Evolutionary conservation across 2,888 invertebrate genomes (phyloP), one percentile per base, ranked within the genome.

Genomic region (Hirtodrosophila confusa): DNA sequence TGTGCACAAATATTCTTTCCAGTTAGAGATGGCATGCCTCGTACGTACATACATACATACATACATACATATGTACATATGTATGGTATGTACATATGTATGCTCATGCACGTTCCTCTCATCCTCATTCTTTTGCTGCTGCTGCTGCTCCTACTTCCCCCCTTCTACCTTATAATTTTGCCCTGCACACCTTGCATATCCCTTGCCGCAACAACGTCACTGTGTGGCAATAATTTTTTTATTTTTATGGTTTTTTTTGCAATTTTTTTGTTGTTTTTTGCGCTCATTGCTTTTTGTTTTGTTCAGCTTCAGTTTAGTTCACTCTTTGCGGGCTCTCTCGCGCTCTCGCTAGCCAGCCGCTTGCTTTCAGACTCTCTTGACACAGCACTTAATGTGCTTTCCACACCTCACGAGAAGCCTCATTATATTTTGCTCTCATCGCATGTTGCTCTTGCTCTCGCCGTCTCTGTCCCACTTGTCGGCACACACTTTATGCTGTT

Each of bases 301-400:
- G 73, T 75, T 72, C 62, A 62, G 61, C 0, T 74, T 74, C 53
- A 45, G 63, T 63, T 74, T 45, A 58, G 60, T 74, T 74, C 27
- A 40, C 37, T 10, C 23, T 36, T 27, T 27, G 10, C n/a, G 12
- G 23, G 24, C 53, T 33, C 27, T 29, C 8, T 54, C n/a, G 41
- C 35, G 35, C 44, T 37, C 11, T 23, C 36, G 27, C 29, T 62
- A 0, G 43, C 43, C 11, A 12, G 44, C 47, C 39, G 7, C 17
- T 37, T 27, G 48, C 27, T n/a, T 43, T 44, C 11, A 0, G 23
- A 17, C 44, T 23, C 40, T 41, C 23, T 24, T 27, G 41, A 43
- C 43, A 27, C 50, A 50, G 50, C 31, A 31, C 49, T 62, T 48
- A 36, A 29, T 45, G 35, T 45, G 44, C 53, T 64, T 64, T 43